Evolutionary conservation across 2,113 vertebrate species (phyloP).

Genomic region (Strix aluco): DNA sequence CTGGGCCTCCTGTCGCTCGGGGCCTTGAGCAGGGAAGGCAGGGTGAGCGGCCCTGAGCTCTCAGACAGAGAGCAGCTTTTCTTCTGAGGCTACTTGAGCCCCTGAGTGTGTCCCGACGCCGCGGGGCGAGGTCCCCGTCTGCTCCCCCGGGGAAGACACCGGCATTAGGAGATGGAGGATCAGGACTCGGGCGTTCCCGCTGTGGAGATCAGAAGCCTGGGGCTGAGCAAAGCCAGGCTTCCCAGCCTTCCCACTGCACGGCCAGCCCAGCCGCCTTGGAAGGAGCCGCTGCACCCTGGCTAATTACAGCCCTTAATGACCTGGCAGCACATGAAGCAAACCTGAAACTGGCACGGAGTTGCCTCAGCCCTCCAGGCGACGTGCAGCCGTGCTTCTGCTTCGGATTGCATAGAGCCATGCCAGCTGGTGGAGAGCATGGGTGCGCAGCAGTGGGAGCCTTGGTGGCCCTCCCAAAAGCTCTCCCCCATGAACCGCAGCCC

Average conservation of each 20-base stretch:
- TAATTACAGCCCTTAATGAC: background rate
- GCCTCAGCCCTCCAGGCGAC: background rate
- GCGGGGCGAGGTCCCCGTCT: background rate
- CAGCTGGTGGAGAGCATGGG: background rate
- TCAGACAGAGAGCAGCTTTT: fast-evolving
- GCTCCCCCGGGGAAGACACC: fast-evolving
- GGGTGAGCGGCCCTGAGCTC: background rate
- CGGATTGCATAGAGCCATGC: background rate
- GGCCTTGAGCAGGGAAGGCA: fast-evolving
- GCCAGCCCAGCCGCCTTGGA: background rate
- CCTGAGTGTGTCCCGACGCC: background rate
- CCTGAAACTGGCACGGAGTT: background rate
- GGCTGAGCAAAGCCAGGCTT: background rate
- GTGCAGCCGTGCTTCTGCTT: background rate
- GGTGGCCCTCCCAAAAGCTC: background rate
- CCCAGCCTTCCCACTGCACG: background rate
- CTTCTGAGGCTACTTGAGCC: background rate
- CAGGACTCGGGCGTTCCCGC: background rate
- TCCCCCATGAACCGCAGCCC: background rate
- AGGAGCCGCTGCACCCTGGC: background rate
- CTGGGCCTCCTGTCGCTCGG: background rate
- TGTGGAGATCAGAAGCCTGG: background rate
- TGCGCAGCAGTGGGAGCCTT: background rate
- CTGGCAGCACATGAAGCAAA: background rate
- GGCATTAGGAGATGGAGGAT: fast-evolving